phyloP scores from a whole-genome alignment of 2,113 vertebrate species.

The Anthoscopus minutus region DNA sequence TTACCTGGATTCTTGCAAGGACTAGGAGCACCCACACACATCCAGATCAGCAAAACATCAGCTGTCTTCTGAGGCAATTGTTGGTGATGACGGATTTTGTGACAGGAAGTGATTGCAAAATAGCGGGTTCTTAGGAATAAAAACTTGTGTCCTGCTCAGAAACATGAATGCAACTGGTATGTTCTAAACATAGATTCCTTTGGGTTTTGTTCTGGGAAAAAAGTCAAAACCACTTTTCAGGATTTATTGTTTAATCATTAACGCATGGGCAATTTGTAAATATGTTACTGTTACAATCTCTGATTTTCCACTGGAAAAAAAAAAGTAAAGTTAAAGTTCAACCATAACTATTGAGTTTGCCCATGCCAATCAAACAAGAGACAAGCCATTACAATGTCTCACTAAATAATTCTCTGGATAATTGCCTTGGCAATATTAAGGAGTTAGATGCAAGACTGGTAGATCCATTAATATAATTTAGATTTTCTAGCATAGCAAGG shows the following conservation, averaged over 20 bases:
- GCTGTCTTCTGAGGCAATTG: constrained; percentile 35
- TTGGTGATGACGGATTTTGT: constrained; percentile 19
- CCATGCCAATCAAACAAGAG: background rate
- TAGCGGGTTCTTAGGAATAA: background rate
- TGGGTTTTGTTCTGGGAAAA: background rate
- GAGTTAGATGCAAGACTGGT: background rate
- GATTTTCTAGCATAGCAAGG: background rate
- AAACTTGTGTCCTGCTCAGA: background rate
- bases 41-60: background rate
- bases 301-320: constrained; percentile 1
- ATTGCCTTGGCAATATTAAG: background rate
- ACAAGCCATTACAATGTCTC: background rate
- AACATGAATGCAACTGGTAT: background rate
- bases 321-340: constrained; percentile 38
- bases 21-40: background rate
- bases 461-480: background rate
- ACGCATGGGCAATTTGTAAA: background rate
- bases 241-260: constrained; percentile 38
- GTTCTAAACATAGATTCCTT: background rate
- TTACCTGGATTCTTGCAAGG: background rate
- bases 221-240: constrained; percentile 15
- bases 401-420: background rate
- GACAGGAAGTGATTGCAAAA: constrained; percentile 56
- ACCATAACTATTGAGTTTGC: background rate
- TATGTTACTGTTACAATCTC: constrained; percentile 16